These are phyloP conservation scores for Abrostola tripartita DNA, from an alignment of 2,888 invertebrate species.

Conservation along the genomic window DNA sequence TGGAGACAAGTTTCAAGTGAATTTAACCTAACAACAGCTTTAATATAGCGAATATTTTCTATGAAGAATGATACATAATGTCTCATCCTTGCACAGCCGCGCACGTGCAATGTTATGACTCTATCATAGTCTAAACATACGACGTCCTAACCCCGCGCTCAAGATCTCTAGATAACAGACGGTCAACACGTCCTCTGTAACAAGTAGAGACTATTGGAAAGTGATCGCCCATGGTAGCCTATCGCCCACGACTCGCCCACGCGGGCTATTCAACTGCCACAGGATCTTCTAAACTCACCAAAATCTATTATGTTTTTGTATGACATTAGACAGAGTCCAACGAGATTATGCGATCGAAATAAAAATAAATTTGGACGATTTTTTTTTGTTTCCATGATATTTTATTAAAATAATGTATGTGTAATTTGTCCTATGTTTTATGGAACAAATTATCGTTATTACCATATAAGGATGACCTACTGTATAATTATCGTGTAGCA, in stretches of 20 bases:
- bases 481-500: slow-evolving; percentile 10
- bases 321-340: too few species aligned
- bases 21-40: too few species aligned
- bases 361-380: too few species aligned
- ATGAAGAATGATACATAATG: neutral
- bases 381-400: too few species aligned
- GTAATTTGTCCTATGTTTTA: neutral
- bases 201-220: slow-evolving; percentile 40
- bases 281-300: slow-evolving; percentile 32
- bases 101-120: slow-evolving; percentile 7
- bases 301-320: slow-evolving; percentile 22
- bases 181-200: neutral
- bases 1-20: too few species aligned
- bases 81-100: neutral
- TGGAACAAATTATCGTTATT: neutral
- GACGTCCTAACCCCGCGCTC: neutral
- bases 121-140: slow-evolving; percentile 3
- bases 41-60: slow-evolving; percentile 1
- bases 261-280: slow-evolving; percentile 42
- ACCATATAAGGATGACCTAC: slow-evolving; percentile 6
- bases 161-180: neutral
- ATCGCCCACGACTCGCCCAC: slow-evolving; percentile 49
- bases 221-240: slow-evolving; percentile 37
- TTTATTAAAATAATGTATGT: neutral
- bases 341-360: too few species aligned